Percentiles rank a stretch among this genome's conserved stretches.
These are phyloP conservation scores for Ophraella communa DNA, from an alignment of 2,888 invertebrate species.

Conservation along the genomic window DNA sequence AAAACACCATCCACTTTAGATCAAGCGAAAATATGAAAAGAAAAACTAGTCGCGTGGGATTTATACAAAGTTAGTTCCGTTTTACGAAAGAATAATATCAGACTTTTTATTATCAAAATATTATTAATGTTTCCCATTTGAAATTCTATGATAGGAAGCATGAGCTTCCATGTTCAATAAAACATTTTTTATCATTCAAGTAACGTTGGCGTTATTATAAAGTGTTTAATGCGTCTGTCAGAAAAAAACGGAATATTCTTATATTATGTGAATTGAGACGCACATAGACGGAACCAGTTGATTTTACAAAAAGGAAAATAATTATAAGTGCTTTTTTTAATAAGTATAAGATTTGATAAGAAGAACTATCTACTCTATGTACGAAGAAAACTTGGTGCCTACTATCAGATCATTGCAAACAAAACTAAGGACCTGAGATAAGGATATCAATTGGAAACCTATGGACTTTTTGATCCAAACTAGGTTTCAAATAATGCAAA, in stretches of 20 bases:
- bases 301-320: too few relatives aligned
- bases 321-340: too few relatives aligned
- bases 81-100: background rate
- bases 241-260: background rate
- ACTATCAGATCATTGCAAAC: too few relatives aligned
- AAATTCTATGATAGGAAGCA: conserved; percentile 5
- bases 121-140: background rate
- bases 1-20: background rate
- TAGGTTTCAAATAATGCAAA: too few relatives aligned
- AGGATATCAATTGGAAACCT: too few relatives aligned
- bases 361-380: too few relatives aligned
- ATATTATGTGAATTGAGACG: background rate
- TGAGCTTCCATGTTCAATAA: conserved; percentile 1
- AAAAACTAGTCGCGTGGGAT: background rate
- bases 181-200: background rate
- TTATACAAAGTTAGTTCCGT: background rate
- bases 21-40: background rate
- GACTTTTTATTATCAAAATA: conserved; percentile 1
- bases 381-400: too few relatives aligned
- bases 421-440: too few relatives aligned
- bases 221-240: background rate
- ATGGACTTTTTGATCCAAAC: too few relatives aligned
- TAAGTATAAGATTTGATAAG: too few relatives aligned
- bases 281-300: background rate
- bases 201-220: background rate